Evolutionary conservation across 2,888 invertebrate species (phyloP), one percentile per base, ranked within the genome.

Genomic region (Uloborus plumipes): DNA sequence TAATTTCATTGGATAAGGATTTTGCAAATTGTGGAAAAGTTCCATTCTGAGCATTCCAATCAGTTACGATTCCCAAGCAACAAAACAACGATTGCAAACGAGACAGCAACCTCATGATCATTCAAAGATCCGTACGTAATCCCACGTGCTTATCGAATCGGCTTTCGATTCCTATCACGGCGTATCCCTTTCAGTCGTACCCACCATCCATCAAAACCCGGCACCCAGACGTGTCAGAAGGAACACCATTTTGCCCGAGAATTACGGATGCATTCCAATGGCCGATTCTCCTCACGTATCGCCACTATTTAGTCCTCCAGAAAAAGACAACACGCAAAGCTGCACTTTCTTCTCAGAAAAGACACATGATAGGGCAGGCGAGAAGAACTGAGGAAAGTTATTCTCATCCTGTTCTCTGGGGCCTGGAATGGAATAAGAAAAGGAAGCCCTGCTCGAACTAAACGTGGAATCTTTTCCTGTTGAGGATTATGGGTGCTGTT

Each of bases 281-380:
- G 7, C 50, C 26, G 31, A 75, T 15, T 69, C 76, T n/a, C 9
- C 7, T 61, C 76, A 76, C 76, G 76, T 76, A 61, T n/a, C 14
- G 75, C 76, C 76, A 69, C 76, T 69, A 69, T 76, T 76, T 76
- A 76, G 76, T 62, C 51, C 53, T 76, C n/a, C 14, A 61, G 39
- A 22, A 61, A n/a, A 26, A 18, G 16, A 75, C 74, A 75, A 75
- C 75, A 66, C 58, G 49, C 31, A n/a, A 39, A 39, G 20, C 31
- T 64, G 61, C n/a, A 62, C 61, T 22, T 20, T 55, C 20, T 55
- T 55, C 55, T 15, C 55, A 39, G 39, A 39, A 39, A 39, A 6
- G 39, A 39, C 39, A 39, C 39, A 39, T 39, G 39, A 47, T n/a
- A 64, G 50, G 18, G 58, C 22, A 18, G 31, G 18, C 51, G 39